phyloP scores from a whole-genome alignment of 2,113 vertebrate genomes.

The Solea solea region DNA sequence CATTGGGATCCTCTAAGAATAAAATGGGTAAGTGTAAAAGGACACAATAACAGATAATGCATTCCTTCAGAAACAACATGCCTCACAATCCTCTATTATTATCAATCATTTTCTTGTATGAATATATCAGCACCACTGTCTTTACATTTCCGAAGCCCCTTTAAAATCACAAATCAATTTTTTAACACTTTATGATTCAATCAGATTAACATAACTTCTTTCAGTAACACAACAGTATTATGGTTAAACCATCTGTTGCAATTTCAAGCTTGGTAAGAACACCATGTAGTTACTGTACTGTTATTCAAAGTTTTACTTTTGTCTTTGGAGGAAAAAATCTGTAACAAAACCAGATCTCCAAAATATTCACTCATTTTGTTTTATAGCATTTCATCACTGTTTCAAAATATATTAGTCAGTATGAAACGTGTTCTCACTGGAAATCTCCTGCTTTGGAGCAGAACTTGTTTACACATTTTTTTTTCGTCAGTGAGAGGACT shows the following conservation, averaged over 20 bases:
- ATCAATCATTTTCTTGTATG: background rate
- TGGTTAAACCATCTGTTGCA: too few relatives aligned
- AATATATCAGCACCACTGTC: background rate
- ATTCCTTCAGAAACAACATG: background rate
- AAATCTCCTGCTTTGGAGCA: background rate
- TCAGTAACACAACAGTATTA: too few relatives aligned
- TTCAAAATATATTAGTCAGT: background rate
- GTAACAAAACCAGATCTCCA: too few relatives aligned
- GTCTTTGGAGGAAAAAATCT: too few relatives aligned
- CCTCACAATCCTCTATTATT: background rate
- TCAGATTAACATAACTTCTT: too few relatives aligned
- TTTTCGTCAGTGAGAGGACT: background rate
- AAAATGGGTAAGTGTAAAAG: constrained; percentile 75
- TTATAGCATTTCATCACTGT: background rate
- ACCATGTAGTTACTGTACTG: too few relatives aligned
- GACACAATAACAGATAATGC: background rate
- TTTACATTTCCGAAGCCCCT: too few relatives aligned
- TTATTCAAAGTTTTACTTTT: too few relatives aligned
- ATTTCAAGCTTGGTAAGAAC: too few relatives aligned
- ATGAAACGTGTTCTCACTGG: background rate
- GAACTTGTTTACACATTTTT: background rate
- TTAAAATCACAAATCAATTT: too few relatives aligned
- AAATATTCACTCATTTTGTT: background rate
- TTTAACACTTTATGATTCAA: too few relatives aligned
- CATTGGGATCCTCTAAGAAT: constrained; percentile 71